Evolutionary conservation across 2,888 invertebrate species (phyloP), one percentile per base, ranked within the genome.

Genomic region (Acleris sparsana): DNA sequence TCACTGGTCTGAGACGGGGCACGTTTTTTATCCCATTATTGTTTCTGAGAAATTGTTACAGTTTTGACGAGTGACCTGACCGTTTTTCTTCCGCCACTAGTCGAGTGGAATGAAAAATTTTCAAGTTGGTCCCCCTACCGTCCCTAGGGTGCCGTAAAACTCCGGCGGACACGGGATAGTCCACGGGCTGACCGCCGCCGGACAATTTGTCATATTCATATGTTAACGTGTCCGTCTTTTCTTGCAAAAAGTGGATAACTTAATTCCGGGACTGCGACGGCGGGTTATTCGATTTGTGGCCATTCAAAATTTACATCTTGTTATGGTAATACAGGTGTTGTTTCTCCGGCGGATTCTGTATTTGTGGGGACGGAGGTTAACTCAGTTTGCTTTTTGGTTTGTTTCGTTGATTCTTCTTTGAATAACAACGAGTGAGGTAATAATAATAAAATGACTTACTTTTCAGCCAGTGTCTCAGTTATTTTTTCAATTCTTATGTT

Each of bases 131-230:
- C 89, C 86, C 90, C 88, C 84, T 79, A 62, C 62, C 33, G 77
- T 92, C 93, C 89, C 92, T 70, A 61, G 93, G 86, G 93, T 83
- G 92, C 86, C 90, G 90, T 93, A 93, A 93, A 92, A 89, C 84
- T 93, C 88, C 74, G 87, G 73, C 83, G 83, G 84, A 82, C 84
- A 79, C 80, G 73, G 87, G 83, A 82, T 83, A 84, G 80, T 84
- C 84, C 82, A 78, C 77, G 84, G 82, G 74, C 86, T 83, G 87
- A 86, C 89, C 89, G 83, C 85, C 81, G 82, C 77, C 87, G 84
- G 84, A 91, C 93, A 92, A 92, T 93, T 93, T 93, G 93, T 93
- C 93, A 93, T 93, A 93, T 93, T 93, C 92, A 92, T 92, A 92
- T 92, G 92, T 92, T 92, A 92, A 92, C 92, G 89, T 88, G 87